Percentiles rank a stretch among this genome's conserved stretches.
phyloP scores from a whole-genome alignment of 2,113 vertebrate genomes.

The Seriola dumerili region DNA sequence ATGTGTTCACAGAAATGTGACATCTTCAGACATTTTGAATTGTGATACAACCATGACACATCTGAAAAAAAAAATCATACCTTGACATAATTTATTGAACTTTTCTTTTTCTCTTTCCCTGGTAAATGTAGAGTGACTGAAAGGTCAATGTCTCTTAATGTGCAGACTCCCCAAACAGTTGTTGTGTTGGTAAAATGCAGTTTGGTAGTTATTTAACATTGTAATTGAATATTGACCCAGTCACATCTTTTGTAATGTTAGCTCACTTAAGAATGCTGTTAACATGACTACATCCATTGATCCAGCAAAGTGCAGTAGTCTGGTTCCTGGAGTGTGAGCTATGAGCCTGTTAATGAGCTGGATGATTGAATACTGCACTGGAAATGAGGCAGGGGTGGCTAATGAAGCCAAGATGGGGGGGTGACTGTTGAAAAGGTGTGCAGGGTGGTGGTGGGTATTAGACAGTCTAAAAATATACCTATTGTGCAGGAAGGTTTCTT shows the following conservation, averaged over 20 bases:
- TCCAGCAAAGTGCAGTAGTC: conserved; percentile 33
- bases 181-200: not conserved
- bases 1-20: not conserved
- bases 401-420: conserved; percentile 52
- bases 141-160: not conserved
- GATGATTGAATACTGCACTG: conserved; percentile 66
- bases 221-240: conserved; percentile 36
- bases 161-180: not conserved
- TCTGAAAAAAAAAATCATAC: not conserved
- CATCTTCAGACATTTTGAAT: not conserved
- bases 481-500: conserved; percentile 19
- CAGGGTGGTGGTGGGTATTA: not conserved
- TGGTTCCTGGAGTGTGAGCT: conserved; percentile 54
- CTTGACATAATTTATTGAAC: not conserved
- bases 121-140: conserved; percentile 1
- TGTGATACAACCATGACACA: not conserved
- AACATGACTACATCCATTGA: conserved; percentile 47
- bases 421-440: conserved; percentile 7
- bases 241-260: conserved; percentile 20
- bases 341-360: conserved; percentile 62
- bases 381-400: conserved; percentile 56
- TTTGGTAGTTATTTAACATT: conserved; percentile 22
- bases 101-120: not conserved
- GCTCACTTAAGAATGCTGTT: conserved; percentile 40
- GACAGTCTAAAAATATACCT: conserved; percentile 63